Conservation (phyloP, 2,888 invertebrate genomes). For the Chirona hameri region DNA sequence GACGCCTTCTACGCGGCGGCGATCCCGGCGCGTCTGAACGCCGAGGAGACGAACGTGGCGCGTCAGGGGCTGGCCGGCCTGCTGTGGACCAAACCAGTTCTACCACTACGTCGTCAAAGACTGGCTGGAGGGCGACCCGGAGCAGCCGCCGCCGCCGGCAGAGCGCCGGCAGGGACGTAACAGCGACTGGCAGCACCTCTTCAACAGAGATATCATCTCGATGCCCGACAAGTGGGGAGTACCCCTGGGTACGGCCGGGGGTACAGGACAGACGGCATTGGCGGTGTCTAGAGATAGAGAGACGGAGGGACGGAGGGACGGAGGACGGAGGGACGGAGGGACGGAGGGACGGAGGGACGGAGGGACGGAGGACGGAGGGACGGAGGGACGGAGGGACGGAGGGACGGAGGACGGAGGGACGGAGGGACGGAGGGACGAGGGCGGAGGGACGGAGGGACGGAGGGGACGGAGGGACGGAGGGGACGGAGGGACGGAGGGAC, state of each 20-base stretch:
- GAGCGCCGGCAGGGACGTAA: slow-evolving; percentile 39
- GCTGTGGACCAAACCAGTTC: slow-evolving; percentile 49
- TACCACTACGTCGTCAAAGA: slow-evolving; percentile 45
- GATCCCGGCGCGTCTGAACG: slow-evolving; percentile 32
- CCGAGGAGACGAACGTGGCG: slow-evolving; percentile 42
- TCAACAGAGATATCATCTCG: slow-evolving; percentile 47
- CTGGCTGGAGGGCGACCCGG: slow-evolving; percentile 42
- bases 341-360: too few species aligned
- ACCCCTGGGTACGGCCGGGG: slow-evolving; percentile 46
- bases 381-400: too few species aligned
- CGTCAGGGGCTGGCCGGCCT: slow-evolving; percentile 47
- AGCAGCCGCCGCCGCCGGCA: slow-evolving; percentile 38
- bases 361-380: too few species aligned
- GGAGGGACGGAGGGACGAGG: too few species aligned
- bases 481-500: too few species aligned
- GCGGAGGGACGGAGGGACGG: too few species aligned
- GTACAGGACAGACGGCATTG: too few species aligned
- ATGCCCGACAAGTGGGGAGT: slow-evolving; percentile 51
- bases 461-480: too few species aligned
- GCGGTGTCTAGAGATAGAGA: too few species aligned
- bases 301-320: too few species aligned
- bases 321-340: too few species aligned
- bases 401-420: too few species aligned
- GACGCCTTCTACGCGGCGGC: slow-evolving; percentile 46
- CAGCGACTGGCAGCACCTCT: slow-evolving; percentile 46